A percentile compares a stretch with the other conserved stretches of the same genome.
Evolutionary conservation across 2,113 vertebrate species (phyloP).

Genomic region (Aramus guarauna): DNA sequence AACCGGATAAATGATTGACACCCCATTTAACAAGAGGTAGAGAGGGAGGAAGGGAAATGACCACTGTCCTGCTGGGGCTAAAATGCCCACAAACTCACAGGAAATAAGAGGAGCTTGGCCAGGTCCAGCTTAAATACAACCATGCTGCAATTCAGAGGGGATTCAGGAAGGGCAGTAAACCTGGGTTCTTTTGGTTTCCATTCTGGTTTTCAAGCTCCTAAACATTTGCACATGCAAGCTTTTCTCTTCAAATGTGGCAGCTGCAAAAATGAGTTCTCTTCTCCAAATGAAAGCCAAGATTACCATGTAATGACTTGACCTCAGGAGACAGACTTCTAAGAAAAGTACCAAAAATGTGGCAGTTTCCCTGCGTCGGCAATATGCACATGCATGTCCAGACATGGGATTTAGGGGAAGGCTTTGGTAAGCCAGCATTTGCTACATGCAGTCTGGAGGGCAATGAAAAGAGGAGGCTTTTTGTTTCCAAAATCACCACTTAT

Average conservation of each 20-base stretch:
- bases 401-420: constrained; percentile 1
- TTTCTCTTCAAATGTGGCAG: constrained; percentile 2
- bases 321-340: neutral
- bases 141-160: neutral
- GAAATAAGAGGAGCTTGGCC: neutral
- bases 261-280: neutral
- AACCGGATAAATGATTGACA: neutral
- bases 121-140: neutral
- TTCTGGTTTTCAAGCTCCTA: neutral
- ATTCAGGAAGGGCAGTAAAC: neutral
- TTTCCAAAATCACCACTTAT: neutral
- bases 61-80: neutral
- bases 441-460: neutral
- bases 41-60: neutral
- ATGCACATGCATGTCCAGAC: neutral
- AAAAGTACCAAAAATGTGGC: neutral
- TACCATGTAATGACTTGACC: neutral
- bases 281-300: neutral
- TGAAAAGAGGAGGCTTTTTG: neutral
- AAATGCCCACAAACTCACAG: neutral
- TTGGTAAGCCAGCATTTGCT: neutral
- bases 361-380: neutral
- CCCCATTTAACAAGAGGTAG: neutral
- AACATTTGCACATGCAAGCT: neutral
- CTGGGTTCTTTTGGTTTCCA: neutral